Conservation (phyloP, 1,140 invertebrate genomes). For the Vanessa tameamea region DNA sequence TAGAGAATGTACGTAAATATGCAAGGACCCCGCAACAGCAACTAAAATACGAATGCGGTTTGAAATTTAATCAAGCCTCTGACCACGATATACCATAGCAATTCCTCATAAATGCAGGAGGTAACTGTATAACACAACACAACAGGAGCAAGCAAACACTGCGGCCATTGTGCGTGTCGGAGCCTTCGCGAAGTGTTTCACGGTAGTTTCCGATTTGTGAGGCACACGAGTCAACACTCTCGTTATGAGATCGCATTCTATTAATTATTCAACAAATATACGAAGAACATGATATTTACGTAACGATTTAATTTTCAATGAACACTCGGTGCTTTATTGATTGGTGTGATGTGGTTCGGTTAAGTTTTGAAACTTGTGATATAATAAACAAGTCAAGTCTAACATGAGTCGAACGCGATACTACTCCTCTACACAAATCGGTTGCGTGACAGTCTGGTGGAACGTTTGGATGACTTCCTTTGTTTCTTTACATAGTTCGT, state of each 20-base stretch:
- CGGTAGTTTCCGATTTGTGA: slow-evolving; percentile 51
- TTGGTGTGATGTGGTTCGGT: not conserved
- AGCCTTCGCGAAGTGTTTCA: slow-evolving; percentile 53
- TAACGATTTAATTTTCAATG: slow-evolving; percentile 6
- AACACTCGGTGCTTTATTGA: not conserved
- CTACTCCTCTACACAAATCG: slow-evolving; percentile 26
- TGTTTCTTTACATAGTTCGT: slow-evolving; percentile 68
- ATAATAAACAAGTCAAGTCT: slow-evolving; percentile 20
- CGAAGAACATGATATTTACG: not conserved
- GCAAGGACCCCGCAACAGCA: slow-evolving; percentile 27
- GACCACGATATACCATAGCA: slow-evolving; percentile 54
- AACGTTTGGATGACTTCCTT: slow-evolving; percentile 72
- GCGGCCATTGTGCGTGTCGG: slow-evolving; percentile 63
- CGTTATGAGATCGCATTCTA: slow-evolving; percentile 48
- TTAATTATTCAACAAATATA: slow-evolving; percentile 21
- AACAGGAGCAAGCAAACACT: slow-evolving; percentile 58
- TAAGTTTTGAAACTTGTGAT: not conserved
- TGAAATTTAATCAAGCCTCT: slow-evolving; percentile 63
- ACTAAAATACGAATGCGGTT: slow-evolving; percentile 56
- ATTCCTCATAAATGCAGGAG: slow-evolving; percentile 50
- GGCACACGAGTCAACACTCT: slow-evolving; percentile 55
- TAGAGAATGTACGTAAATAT: slow-evolving; percentile 11
- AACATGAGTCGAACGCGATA: slow-evolving; percentile 26
- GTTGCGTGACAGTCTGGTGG: slow-evolving; percentile 39
- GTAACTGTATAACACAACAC: slow-evolving; percentile 45